These are phyloP conservation scores for Drosophila pseudotakahashii DNA, from an alignment of 2,888 invertebrate genomes.

Conservation along the genomic window DNA sequence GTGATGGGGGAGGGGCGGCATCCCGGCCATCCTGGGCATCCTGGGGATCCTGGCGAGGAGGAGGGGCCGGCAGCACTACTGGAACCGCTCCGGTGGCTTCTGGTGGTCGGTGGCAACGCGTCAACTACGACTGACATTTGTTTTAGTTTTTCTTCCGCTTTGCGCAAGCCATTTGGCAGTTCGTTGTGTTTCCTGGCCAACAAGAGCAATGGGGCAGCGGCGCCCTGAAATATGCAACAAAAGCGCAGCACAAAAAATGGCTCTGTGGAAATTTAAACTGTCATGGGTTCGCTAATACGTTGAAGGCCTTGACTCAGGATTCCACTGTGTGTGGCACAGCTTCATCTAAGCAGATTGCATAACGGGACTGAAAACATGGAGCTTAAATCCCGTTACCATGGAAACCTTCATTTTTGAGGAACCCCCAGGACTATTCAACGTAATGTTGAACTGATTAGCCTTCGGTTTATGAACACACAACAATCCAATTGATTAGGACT, in stretches of 20 bases:
- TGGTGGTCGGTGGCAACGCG: constrained; percentile 66
- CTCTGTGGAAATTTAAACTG: constrained; percentile 67
- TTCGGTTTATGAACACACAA: constrained; percentile 47
- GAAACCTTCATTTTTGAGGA: background rate
- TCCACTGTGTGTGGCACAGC: background rate
- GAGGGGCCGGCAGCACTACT: background rate
- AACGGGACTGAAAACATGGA: background rate
- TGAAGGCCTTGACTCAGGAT: constrained; percentile 33
- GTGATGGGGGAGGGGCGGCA: too few relatives aligned
- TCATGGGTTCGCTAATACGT: constrained; percentile 62
- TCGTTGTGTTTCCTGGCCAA: constrained; percentile 65
- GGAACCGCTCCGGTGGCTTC: constrained; percentile 21
- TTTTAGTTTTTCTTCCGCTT: constrained; percentile 80
- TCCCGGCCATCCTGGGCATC: background rate
- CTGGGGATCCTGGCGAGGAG: background rate
- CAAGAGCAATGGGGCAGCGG: constrained; percentile 17
- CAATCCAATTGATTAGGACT: constrained; percentile 68
- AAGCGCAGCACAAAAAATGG: constrained; percentile 42
- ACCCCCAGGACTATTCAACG: background rate
- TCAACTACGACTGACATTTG: constrained; percentile 78
- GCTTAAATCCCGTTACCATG: too few relatives aligned
- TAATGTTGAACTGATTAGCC: background rate
- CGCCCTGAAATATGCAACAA: constrained; percentile 62
- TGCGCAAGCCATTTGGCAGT: constrained; percentile 78
- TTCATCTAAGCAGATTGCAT: constrained; percentile 1